A percentile compares a stretch with the other conserved stretches of the same genome.
Conservation (phyloP, 2,888 invertebrate genomes). For the Hemistola chrysoprasaria region DNA sequence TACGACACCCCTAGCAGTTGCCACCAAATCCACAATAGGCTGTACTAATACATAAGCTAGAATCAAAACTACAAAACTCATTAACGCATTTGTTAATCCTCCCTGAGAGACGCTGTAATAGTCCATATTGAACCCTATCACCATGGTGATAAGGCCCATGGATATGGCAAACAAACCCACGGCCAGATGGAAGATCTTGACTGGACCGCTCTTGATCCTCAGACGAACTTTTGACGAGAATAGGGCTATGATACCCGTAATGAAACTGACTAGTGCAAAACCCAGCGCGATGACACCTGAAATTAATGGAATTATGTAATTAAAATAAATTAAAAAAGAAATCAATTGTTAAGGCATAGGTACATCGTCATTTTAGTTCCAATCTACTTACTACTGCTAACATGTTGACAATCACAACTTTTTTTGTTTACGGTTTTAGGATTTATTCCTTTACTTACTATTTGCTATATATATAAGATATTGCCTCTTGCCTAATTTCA, state of each 20-base stretch:
- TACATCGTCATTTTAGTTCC: no score
- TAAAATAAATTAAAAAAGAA: neutral
- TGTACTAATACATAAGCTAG: slow-evolving; percentile 59
- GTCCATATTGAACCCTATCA: slow-evolving; percentile 68
- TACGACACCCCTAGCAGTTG: slow-evolving; percentile 55
- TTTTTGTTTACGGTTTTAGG: no score
- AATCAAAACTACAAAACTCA: slow-evolving; percentile 56
- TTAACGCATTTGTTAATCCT: slow-evolving; percentile 57
- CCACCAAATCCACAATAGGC: slow-evolving; percentile 60
- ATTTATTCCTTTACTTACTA: no score
- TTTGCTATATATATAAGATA: no score
- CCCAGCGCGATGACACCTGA: slow-evolving; percentile 76
- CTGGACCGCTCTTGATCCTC: slow-evolving; percentile 67
- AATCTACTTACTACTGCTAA: no score
- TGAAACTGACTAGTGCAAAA: slow-evolving; percentile 66
- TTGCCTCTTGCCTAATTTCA: no score
- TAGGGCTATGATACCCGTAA: slow-evolving; percentile 74
- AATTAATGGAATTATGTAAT: no score
- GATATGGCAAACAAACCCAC: slow-evolving; percentile 73
- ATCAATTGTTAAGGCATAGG: no score
- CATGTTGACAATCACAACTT: no score
- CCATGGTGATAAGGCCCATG: slow-evolving; percentile 75
- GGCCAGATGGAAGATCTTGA: slow-evolving; percentile 77
- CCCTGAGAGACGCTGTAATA: slow-evolving; percentile 52
- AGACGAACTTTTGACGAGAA: slow-evolving; percentile 76